Conservation (phyloP, 2,113 vertebrate genomes). For the Athene noctua region DNA sequence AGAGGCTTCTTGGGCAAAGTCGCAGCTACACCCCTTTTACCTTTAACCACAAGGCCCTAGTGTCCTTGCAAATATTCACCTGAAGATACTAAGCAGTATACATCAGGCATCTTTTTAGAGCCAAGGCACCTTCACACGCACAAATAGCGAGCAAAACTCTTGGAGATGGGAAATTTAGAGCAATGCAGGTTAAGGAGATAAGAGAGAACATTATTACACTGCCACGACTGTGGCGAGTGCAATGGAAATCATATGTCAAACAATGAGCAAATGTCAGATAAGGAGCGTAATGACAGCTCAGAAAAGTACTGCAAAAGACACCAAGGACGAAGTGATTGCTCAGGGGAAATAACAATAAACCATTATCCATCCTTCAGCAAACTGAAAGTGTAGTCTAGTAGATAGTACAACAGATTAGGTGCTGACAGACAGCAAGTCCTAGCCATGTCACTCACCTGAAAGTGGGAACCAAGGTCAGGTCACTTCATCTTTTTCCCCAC, state of each 20-base stretch:
- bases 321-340: background rate
- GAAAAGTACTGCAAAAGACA: background rate
- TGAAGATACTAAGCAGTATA: background rate
- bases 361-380: background rate
- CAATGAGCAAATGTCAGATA: background rate
- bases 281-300: background rate
- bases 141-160: fast-evolving
- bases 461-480: background rate
- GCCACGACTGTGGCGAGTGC: background rate
- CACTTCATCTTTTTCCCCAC: background rate
- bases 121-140: background rate
- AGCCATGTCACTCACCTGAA: background rate
- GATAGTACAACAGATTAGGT: background rate
- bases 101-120: background rate
- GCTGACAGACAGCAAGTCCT: background rate
- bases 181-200: background rate
- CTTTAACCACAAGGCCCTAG: background rate
- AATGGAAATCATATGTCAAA: background rate
- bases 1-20: background rate
- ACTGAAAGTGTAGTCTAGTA: background rate
- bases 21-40: fast-evolving
- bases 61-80: background rate
- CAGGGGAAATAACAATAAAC: background rate
- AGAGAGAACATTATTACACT: background rate
- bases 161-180: background rate